Evolutionary conservation across 2,888 invertebrate genomes (phyloP), one percentile per base, ranked within the genome.

Genomic region (Limnephilus rhombicus): DNA sequence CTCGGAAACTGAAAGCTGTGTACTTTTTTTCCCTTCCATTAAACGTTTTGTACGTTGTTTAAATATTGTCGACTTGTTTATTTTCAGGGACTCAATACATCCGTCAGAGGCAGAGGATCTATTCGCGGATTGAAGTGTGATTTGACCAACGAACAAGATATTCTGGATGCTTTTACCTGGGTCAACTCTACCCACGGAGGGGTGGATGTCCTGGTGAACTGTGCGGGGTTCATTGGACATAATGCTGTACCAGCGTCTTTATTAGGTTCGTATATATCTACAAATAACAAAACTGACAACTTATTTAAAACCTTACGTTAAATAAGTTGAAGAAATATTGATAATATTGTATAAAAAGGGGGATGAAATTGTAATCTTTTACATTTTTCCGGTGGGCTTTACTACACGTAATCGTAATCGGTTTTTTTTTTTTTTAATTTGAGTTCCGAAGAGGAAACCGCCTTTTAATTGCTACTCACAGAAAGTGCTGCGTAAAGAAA

Each of bases 171-270:
- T 7, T 95, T 95, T 90, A 90, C 94, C 41, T 95, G 95, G 94
- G 94, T 95, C 49, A 94, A 94, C 3, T 94, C 94, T 5, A 94
- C 94, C 18, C 95, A 95, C 92, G 94, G 94, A 15, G 94, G 94
- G 81, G 94, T 95, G 24, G 94, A 95, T 94, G 94, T 95, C 11
- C 94, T 95, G 80, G 94, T 95, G 24, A 95, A 95, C 94, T 95
- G 95, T 94, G 95, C 95, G 24, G 95, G 95, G 68, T 95, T 95
- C 2, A 94, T 95, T 2, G 95, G 95, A 90, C 94, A 90, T n/a
- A 92, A 91, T 34, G 81, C 92, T n/a, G 90, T 93, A 12, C 93
- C 93, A 12, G 92, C 92, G 7, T 93, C 93, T 3, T 82, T 93
- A 31, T 37, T 93, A 80, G 91, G 93, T 93, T 85, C 18, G 88